Percentiles rank a stretch among this genome's conserved stretches.
Evolutionary conservation across 2,888 invertebrate species (phyloP).

Genomic region (Mimumesa dahlbomi): DNA sequence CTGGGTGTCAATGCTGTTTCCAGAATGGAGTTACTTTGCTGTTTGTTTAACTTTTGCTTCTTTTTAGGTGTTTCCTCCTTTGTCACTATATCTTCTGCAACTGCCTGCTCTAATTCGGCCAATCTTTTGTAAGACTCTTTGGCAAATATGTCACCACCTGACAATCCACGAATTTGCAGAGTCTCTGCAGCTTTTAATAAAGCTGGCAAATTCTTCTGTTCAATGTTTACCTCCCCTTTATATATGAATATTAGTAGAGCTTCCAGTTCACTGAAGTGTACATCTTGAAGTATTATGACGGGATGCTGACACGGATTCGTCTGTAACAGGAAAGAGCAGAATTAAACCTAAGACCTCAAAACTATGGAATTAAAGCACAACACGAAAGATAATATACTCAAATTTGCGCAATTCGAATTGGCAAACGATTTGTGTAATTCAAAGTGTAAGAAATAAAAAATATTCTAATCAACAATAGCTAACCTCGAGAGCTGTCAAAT

Average conservation of each 20-base stretch:
- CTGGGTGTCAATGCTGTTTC: constrained; percentile 72
- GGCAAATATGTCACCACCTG: constrained; percentile 82
- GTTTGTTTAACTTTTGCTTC: constrained; percentile 68
- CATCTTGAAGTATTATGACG: constrained; percentile 88
- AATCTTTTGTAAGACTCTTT: constrained; percentile 79
- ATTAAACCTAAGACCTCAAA: too few relatives aligned
- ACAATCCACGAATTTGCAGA: constrained; percentile 86
- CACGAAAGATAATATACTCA: too few relatives aligned
- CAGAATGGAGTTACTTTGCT: constrained; percentile 69
- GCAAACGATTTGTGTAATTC: too few relatives aligned
- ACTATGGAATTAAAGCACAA: too few relatives aligned
- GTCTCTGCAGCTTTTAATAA: constrained; percentile 86
- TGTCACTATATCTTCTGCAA: constrained; percentile 50
- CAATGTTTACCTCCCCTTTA: constrained; percentile 88
- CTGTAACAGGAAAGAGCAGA: constrained; percentile 80
- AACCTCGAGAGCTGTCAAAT: constrained; percentile 24
- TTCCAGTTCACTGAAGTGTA: constrained; percentile 85
- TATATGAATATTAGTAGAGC: constrained; percentile 87
- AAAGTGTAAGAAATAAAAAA: neutral
- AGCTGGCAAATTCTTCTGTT: constrained; percentile 86
- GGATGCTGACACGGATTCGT: constrained; percentile 89
- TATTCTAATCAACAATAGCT: neutral
- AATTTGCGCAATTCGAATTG: too few relatives aligned
- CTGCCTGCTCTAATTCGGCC: constrained; percentile 67
- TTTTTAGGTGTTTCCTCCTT: constrained; percentile 71